phyloP scores from a whole-genome alignment of 2,797 vertebrate genomes.

The Megalops cyprinoides region DNA sequence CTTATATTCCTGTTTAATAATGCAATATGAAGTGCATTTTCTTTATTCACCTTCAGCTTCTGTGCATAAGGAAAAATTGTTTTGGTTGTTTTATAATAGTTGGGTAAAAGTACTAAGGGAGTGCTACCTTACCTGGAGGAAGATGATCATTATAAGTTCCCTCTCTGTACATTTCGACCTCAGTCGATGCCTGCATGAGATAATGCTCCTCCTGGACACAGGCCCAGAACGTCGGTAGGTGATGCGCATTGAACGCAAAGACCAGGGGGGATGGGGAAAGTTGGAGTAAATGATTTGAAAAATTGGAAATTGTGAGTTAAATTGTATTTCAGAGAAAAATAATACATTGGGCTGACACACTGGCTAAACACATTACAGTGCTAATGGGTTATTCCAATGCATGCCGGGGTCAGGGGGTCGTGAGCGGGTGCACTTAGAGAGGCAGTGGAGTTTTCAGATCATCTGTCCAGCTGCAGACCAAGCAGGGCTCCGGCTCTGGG shows the following conservation, averaged over 20 bases:
- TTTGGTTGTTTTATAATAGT: conserved; percentile 7
- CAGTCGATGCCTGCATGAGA: not conserved
- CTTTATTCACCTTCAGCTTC: not conserved
- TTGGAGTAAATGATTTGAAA: conserved; percentile 72
- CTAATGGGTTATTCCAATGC: conserved; percentile 71
- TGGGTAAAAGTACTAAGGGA: not conserved
- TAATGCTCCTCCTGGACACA: not conserved
- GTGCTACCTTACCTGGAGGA: not conserved
- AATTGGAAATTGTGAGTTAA: conserved; percentile 73
- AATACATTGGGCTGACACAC: conserved; percentile 55
- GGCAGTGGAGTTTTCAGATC: conserved; percentile 41
- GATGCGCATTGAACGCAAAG: conserved; percentile 39
- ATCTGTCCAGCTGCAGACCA: conserved; percentile 41
- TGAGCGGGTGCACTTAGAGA: conserved; percentile 65
- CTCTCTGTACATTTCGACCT: not conserved
- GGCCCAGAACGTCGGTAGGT: conserved; percentile 24
- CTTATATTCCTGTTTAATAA: conserved; percentile 23
- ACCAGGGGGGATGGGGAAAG: conserved; percentile 52
- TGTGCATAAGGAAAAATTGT: not conserved
- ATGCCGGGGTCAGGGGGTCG: conserved; percentile 67
- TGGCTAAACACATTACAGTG: conserved; percentile 62
- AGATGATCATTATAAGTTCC: not conserved
- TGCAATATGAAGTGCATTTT: conserved; percentile 9
- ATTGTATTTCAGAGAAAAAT: conserved; percentile 66
- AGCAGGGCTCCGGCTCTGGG: conserved; percentile 32